phyloP scores from a whole-genome alignment of 1,140 invertebrate genomes.

The Aphis craccivora region DNA sequence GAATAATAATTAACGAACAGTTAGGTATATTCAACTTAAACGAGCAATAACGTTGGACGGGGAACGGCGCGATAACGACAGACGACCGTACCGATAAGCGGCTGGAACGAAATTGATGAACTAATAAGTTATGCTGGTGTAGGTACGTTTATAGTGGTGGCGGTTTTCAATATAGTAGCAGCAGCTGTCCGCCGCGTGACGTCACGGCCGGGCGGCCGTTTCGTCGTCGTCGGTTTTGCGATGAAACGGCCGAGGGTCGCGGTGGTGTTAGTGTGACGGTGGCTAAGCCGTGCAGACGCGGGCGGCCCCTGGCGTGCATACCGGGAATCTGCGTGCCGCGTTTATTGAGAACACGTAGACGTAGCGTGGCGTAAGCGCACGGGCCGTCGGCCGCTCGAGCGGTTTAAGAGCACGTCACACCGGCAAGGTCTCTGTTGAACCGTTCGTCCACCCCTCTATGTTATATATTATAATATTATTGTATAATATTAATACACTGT shows the following conservation, averaged over 20 bases:
- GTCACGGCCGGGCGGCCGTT: background rate
- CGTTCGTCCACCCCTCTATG: background rate
- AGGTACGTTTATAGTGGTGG: background rate
- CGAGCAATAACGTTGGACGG: background rate
- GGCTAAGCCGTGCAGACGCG: background rate
- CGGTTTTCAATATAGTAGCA: background rate
- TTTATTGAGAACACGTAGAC: conserved; percentile 37
- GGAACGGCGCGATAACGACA: background rate
- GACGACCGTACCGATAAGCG: conserved; percentile 29
- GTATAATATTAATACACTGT: too few species aligned
- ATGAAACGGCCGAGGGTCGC: background rate
- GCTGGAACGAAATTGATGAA: conserved; percentile 39
- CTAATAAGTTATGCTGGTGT: background rate
- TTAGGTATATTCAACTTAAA: background rate
- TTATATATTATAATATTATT: too few species aligned
- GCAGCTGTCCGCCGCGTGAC: conserved; percentile 33
- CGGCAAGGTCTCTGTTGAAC: background rate
- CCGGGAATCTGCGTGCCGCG: background rate
- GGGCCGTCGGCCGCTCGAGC: background rate
- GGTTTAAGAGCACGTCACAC: background rate
- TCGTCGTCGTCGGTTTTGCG: background rate
- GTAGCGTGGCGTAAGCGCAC: background rate
- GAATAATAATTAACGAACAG: background rate
- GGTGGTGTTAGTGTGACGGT: background rate
- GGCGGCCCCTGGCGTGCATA: conserved; percentile 39